A percentile compares a stretch with the other conserved stretches of the same genome.
Evolutionary conservation across 2,113 vertebrate genomes (phyloP).

Genomic region (Hyaena hyaena): DNA sequence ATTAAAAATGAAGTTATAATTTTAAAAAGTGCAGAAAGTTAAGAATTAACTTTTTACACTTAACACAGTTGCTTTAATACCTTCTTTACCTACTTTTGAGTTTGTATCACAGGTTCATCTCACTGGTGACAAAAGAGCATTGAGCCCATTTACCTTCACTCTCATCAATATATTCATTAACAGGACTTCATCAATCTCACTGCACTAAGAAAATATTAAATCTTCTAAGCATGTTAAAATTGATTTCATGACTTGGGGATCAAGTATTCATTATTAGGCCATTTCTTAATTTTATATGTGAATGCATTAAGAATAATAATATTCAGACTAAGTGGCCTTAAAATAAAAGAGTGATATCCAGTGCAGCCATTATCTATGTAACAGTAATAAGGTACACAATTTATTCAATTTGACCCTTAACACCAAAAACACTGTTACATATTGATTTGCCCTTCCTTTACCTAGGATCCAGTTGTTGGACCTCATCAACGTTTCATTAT

Average conservation of each 20-base stretch:
- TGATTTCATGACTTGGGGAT: conserved; percentile 73
- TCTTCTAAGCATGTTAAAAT: conserved; percentile 69
- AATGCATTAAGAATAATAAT: conserved; percentile 60
- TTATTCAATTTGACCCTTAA: conserved; percentile 67
- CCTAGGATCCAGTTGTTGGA: not conserved
- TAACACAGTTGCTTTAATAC: not conserved
- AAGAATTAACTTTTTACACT: not conserved
- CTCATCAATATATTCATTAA: conserved; percentile 74
- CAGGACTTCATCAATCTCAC: conserved; percentile 68
- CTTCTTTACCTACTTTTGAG: not conserved
- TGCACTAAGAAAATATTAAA: conserved; percentile 69
- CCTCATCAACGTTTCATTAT: conserved; percentile 58
- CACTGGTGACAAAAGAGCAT: conserved; percentile 31
- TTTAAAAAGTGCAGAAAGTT: not conserved
- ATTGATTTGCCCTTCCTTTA: conserved; percentile 63
- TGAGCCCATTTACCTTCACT: conserved; percentile 34
- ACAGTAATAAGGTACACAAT: conserved; percentile 53
- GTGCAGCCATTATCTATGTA: conserved; percentile 5
- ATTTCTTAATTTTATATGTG: conserved; percentile 61
- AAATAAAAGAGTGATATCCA: conserved; percentile 43
- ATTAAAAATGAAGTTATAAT: not conserved
- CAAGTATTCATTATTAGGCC: conserved; percentile 61
- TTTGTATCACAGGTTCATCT: not conserved
- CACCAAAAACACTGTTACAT: conserved; percentile 33
- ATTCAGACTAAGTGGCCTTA: not conserved